Evolutionary conservation across 2,113 vertebrate species (phyloP), one percentile per base, ranked within the genome.

Genomic region (Myotis davidii): DNA sequence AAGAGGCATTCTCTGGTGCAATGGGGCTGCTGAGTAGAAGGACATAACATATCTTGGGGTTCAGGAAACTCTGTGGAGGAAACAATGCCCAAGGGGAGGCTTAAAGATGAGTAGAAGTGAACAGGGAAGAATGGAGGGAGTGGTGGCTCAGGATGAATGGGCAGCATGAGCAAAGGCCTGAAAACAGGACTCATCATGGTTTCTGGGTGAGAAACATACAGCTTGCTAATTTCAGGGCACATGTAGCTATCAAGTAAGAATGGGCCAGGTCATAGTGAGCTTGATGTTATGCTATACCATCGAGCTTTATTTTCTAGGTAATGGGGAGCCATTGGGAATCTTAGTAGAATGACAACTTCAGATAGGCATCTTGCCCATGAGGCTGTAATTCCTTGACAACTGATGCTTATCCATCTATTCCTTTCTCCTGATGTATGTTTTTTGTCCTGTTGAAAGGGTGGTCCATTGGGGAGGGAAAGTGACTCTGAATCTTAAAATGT

Each of bases 141-240:
- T 25, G 45, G 21, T 52, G 18, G 65, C 79, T 9, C 2, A 12
- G 65, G 39, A 78, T 6, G 3, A 50, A 0, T 52, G 77, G 45
- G n/a, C 4, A 82, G 17, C 8, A 1, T 32, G 67, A 42, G 4
- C 11, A 87, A 52, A 42, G 29, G 20, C 21, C 11, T 5, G 16
- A 65, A n/a, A 6, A 11, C 0, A 1, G 16, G 18, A 16, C 59
- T 39, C 1, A 10, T 16, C 5, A 2, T 21, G 10, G 8, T 25
- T 21, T 77, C 13, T 56, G 18, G 48, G 17, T 27, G 20, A 84
- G 25, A 42, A 82, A 34, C 16, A n/a, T 74, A 76, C 11, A 18
- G 48, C 73, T 77, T 76, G 34, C 29, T 27, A 61, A 20, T 27
- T 85, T 69, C 67, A 70, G 5, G 56, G 3, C 56, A 73, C 42